phyloP scores from a whole-genome alignment of 1,140 invertebrate species.

The Drosophila busckii region DNA sequence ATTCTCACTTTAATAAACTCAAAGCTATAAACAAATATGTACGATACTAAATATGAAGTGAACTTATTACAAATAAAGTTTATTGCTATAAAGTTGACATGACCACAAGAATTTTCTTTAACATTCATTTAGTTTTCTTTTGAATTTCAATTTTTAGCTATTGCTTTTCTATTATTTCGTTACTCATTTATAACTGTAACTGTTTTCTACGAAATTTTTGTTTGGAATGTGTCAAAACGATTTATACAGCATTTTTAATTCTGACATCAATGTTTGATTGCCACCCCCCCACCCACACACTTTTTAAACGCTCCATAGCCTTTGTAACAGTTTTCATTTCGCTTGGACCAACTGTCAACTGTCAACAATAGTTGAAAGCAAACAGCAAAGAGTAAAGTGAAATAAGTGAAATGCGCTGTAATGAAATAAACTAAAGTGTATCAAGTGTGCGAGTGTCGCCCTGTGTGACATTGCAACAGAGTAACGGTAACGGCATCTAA shows the following conservation, averaged over 20 bases:
- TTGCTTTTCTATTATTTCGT: conserved; percentile 14
- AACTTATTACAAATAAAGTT: no score
- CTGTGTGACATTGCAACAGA: conserved; percentile 37
- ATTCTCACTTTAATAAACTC: no score
- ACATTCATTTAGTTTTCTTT: no score
- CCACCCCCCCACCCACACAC: conserved; percentile 6
- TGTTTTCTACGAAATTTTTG: conserved; percentile 57
- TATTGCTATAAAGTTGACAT: no score
- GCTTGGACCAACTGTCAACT: background rate
- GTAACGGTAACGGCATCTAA: conserved; percentile 43
- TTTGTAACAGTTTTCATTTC: conserved; percentile 3
- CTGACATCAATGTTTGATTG: conserved; percentile 76
- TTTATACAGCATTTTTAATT: conserved; percentile 77
- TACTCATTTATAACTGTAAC: conserved; percentile 4
- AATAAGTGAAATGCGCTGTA: conserved; percentile 36
- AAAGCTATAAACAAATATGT: no score
- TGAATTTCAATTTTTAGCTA: conserved; percentile 1
- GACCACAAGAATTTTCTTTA: no score
- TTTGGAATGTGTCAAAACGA: conserved; percentile 73
- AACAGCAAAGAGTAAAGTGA: conserved; percentile 1
- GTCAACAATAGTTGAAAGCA: conserved; percentile 43
- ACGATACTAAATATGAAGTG: no score
- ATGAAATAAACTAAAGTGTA: conserved; percentile 53
- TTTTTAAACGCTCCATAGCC: conserved; percentile 7
- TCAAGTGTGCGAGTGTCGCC: no score